Base-by-base conservation (phyloP, 2,888 invertebrate genomes). In the Mythimna albipuncta region DNA sequence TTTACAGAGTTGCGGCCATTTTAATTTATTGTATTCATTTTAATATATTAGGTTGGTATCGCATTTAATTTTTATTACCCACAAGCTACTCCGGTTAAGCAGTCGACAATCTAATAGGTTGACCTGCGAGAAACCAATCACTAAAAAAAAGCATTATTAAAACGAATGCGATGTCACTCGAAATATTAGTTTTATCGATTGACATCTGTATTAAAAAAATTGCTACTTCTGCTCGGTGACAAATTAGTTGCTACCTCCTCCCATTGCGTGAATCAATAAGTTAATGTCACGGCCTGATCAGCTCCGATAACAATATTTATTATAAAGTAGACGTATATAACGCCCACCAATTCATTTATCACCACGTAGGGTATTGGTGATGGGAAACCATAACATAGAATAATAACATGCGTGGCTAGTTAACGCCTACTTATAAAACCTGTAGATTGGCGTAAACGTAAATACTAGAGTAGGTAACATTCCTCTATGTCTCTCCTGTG, bases 301-400 rank as follows among this genome's bases (percentile, higher is more conserved):
- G 11, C 21, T 44, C 11, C 41, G 75, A 76, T 75, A 76, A 52
- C n/a, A 59, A 38, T n/a, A 38, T 59, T 55, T 54, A 66, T 54
- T 38, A 62, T 32, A 55, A 67, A 73, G 13, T 41, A 11, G 2
- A 52, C 13, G 32, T 44, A 50, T 19, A 19, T 10, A 16, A 57
- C 75, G 76, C 76, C 62, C 69, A 69, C 69, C n/a, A 35, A 57
- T 26, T 68, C 9, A 44, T 26, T 35, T 64, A 73, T 58, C 58
- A 52, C 32, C 19, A 62, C 21, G 16, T 47, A 47, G 16, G 16
- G 47, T 6, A 26, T n/a, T 21, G 50, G 32, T 50, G 32, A 59
- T 75, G 55, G 47, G 11, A 35, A 32, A 55, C 32, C 32, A n/a
- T 32, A 32, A 32, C 19, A 44, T 2, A 2, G 26, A 2, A 26